Percentiles rank a stretch among this genome's conserved stretches.
These are phyloP conservation scores for Prinia subflava DNA, from an alignment of 2,113 vertebrate genomes.

Conservation along the genomic window DNA sequence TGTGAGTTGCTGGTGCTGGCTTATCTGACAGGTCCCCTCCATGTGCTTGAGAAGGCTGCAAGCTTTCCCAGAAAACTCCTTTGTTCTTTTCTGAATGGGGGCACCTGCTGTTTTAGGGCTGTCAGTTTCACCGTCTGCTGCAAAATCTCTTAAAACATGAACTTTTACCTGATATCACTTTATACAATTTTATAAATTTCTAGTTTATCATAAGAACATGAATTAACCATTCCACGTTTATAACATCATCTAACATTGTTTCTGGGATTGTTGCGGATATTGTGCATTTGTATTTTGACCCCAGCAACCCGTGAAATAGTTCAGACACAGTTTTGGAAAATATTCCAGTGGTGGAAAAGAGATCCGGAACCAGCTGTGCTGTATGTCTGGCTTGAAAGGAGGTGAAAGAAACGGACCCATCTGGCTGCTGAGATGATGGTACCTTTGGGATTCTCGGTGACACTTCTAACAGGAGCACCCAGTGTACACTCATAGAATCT, in stretches of 20 bases:
- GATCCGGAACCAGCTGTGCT: neutral
- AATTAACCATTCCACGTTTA: no score
- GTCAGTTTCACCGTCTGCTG: no score
- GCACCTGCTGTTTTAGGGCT: no score
- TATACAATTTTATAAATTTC: no score
- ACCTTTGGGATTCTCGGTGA: neutral
- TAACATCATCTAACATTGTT: neutral
- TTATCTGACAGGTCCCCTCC: no score
- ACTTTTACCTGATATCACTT: no score
- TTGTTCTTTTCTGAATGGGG: no score
- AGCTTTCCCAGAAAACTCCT: no score
- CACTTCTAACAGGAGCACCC: neutral
- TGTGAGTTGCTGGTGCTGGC: no score
- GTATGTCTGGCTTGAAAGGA: neutral
- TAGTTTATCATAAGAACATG: no score
- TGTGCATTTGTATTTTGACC: neutral
- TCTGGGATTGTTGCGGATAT: neutral
- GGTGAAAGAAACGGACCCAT: neutral
- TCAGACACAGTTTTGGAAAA: neutral
- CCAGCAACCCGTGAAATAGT: neutral
- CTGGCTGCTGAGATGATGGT: fast-evolving
- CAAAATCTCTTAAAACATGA: no score
- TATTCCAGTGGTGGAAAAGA: neutral
- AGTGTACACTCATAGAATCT: neutral
- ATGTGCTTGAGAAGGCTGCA: no score